Percentiles rank a stretch among this genome's conserved stretches.
Conservation (phyloP, 2,113 vertebrate species). For the Elephantulus edwardii region DNA sequence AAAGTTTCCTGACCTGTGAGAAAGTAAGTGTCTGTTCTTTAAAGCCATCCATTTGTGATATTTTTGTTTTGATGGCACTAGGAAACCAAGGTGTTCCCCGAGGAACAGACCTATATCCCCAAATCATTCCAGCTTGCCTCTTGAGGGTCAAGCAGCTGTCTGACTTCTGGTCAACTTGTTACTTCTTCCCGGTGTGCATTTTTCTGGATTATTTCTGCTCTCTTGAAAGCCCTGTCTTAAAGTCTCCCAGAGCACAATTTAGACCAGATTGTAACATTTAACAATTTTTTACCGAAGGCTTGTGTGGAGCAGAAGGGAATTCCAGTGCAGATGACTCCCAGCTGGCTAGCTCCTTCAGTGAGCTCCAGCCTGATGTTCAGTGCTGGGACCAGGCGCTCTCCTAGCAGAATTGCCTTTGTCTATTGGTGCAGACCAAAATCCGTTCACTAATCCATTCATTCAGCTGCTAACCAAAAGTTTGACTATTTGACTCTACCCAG, state of each 20-base stretch:
- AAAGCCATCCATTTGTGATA: background rate
- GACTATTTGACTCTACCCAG: background rate
- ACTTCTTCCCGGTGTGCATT: background rate
- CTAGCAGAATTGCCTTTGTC: background rate
- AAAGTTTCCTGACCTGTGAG: background rate
- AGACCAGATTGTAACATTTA: slow-evolving; percentile 26
- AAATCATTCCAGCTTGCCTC: background rate
- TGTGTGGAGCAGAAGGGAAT: background rate
- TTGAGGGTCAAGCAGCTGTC: background rate
- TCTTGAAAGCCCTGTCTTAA: slow-evolving; percentile 2
- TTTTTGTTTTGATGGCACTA: background rate
- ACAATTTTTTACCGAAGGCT: background rate
- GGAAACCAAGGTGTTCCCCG: background rate
- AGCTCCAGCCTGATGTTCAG: background rate
- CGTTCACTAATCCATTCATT: background rate
- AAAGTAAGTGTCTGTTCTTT: background rate
- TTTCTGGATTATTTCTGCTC: slow-evolving; percentile 28
- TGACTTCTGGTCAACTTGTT: background rate
- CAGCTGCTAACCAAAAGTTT: background rate
- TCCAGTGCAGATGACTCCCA: background rate
- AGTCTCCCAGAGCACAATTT: background rate
- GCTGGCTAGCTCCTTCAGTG: background rate
- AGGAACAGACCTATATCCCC: background rate
- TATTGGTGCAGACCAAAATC: background rate
- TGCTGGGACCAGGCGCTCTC: background rate